Conservation (phyloP, 2,797 vertebrate species). For the Microctenopoma steveboyesi region DNA sequence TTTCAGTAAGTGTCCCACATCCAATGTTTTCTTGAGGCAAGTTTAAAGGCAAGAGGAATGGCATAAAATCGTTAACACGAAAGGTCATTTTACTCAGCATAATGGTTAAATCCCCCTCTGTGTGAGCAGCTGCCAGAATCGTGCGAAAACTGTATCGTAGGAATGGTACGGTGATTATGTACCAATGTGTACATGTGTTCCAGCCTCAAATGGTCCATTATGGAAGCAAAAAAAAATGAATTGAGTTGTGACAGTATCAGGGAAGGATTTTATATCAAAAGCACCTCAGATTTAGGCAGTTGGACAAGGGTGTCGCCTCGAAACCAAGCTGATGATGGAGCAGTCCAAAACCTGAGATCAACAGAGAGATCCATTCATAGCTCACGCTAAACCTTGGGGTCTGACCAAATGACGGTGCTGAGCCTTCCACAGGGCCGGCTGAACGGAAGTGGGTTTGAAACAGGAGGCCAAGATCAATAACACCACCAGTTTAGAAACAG, state of each 20-base stretch:
- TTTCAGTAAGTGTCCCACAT: slow-evolving; percentile 23
- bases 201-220: slow-evolving; percentile 21
- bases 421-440: slow-evolving; percentile 54
- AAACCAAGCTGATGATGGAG: slow-evolving; percentile 71
- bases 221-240: slow-evolving; percentile 41
- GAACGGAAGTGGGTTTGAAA: slow-evolving; percentile 65
- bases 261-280: slow-evolving; percentile 64
- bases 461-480: slow-evolving; percentile 78
- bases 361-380: slow-evolving; percentile 75
- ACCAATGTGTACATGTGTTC: slow-evolving; percentile 28
- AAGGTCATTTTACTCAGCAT: slow-evolving; percentile 33
- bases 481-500: slow-evolving; percentile 65
- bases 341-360: slow-evolving; percentile 62
- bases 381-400: slow-evolving; percentile 61
- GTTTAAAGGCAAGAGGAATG: slow-evolving; percentile 37
- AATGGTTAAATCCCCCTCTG: slow-evolving; percentile 30
- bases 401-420: slow-evolving; percentile 61
- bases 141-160: slow-evolving; percentile 21
- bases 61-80: slow-evolving; percentile 26
- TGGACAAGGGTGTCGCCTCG: slow-evolving; percentile 48
- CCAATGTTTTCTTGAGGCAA: slow-evolving; percentile 9
- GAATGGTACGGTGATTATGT: slow-evolving; percentile 23
- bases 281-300: slow-evolving; percentile 48
- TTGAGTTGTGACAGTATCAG: slow-evolving; percentile 45
- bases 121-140: slow-evolving; percentile 42